These are phyloP conservation scores for Deilephila porcellus DNA, from an alignment of 2,888 invertebrate species.

Conservation along the genomic window DNA sequence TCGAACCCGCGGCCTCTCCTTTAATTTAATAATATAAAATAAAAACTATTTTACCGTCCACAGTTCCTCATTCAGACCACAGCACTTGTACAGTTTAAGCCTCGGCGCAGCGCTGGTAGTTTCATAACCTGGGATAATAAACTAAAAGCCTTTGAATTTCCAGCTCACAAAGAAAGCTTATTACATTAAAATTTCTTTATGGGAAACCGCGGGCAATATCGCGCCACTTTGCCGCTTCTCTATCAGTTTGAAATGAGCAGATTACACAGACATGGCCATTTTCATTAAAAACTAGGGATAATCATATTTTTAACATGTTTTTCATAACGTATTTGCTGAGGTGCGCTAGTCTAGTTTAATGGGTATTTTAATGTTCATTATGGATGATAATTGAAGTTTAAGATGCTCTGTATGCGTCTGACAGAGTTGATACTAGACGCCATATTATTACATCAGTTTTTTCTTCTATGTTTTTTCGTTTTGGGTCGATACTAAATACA, in stretches of 20 bases:
- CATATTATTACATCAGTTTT: too few relatives aligned
- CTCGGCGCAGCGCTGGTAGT: constrained; percentile 54
- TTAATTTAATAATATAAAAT: too few relatives aligned
- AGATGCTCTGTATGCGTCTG: not conserved
- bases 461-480: too few relatives aligned
- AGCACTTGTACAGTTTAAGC: constrained; percentile 52
- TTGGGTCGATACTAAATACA: too few relatives aligned
- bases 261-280: constrained; percentile 18
- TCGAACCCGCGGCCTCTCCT: too few relatives aligned
- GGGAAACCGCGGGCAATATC: constrained; percentile 22
- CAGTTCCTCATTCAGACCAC: constrained; percentile 35
- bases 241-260: constrained; percentile 20
- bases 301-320: not conserved
- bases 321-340: constrained; percentile 1
- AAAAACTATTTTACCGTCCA: not conserved
- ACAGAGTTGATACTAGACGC: too few relatives aligned
- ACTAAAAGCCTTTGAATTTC: constrained; percentile 75
- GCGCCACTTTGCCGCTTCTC: constrained; percentile 37
- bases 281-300: constrained; percentile 13
- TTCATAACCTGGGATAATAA: constrained; percentile 77
- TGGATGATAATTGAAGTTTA: not conserved
- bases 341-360: not conserved
- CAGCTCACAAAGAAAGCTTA: constrained; percentile 74
- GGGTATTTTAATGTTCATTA: constrained; percentile 1
- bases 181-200: constrained; percentile 73